Evolutionary conservation across 2,888 invertebrate species (phyloP).

Genomic region (Rhaphigaster nebulosa): DNA sequence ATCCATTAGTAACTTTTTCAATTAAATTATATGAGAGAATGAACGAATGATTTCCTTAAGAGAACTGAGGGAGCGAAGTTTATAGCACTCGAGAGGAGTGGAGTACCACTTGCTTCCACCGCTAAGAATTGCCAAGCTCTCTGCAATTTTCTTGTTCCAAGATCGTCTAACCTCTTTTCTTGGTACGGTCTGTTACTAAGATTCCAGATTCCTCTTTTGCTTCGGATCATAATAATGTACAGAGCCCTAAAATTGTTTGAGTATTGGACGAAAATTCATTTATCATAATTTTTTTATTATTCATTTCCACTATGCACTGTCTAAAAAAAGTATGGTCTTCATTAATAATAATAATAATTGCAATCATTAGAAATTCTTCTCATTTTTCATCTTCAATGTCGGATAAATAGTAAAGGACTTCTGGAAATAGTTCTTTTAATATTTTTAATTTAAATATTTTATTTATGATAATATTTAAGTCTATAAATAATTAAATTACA

Average conservation of each 20-base stretch:
- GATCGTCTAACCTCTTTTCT: neutral
- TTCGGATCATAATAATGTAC: neutral
- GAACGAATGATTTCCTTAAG: neutral
- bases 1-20: neutral
- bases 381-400: too few species aligned
- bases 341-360: too few species aligned
- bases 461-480: too few species aligned
- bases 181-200: neutral
- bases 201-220: neutral
- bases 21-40: neutral
- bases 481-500: too few species aligned
- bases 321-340: too few species aligned
- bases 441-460: too few species aligned
- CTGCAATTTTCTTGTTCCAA: neutral
- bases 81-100: neutral
- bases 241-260: neutral
- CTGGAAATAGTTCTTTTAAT: too few species aligned
- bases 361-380: too few species aligned
- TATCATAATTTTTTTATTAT: too few species aligned
- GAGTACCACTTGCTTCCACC: neutral
- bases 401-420: too few species aligned
- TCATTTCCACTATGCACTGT: too few species aligned
- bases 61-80: neutral
- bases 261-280: too few species aligned
- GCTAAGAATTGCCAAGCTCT: neutral